Evolutionary conservation across 2,797 vertebrate species (phyloP).

Genomic region (Tapera naevia): DNA sequence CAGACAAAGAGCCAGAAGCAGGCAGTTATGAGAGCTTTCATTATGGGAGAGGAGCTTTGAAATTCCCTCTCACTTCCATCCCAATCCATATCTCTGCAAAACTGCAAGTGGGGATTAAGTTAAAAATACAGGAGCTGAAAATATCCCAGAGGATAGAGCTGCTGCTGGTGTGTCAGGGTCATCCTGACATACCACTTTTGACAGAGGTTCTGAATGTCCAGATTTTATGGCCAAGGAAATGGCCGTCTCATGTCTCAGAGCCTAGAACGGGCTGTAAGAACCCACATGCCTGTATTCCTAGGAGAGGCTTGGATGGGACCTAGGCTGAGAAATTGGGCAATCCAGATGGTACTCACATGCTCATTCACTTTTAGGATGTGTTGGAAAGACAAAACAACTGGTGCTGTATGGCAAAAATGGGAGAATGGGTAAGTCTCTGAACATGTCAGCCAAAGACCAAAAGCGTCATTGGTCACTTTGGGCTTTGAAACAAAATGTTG

Average conservation of each 20-base stretch:
- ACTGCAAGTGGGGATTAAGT: background rate
- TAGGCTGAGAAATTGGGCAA: background rate
- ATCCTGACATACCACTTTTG: background rate
- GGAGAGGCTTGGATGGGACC: background rate
- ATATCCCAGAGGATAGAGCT: background rate
- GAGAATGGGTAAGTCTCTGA: background rate
- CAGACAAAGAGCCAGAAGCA: constrained; percentile 13
- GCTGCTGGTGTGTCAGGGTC: background rate
- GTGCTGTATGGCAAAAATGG: background rate
- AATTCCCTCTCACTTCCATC: rapidly evolving
- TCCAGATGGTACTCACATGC: background rate
- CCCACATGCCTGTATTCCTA: background rate
- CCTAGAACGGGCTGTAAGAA: background rate
- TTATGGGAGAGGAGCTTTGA: background rate
- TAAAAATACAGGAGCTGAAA: background rate
- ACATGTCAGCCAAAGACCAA: background rate
- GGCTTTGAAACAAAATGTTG: background rate
- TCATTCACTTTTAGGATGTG: background rate
- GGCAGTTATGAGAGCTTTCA: rapidly evolving
- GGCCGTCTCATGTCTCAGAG: background rate
- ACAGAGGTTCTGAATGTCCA: background rate
- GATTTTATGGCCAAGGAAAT: background rate
- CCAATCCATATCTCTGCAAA: background rate
- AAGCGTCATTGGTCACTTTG: background rate
- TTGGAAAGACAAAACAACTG: background rate